Evolutionary conservation across 1,140 invertebrate genomes (phyloP).

Genomic region (Neuroterus valhalla): DNA sequence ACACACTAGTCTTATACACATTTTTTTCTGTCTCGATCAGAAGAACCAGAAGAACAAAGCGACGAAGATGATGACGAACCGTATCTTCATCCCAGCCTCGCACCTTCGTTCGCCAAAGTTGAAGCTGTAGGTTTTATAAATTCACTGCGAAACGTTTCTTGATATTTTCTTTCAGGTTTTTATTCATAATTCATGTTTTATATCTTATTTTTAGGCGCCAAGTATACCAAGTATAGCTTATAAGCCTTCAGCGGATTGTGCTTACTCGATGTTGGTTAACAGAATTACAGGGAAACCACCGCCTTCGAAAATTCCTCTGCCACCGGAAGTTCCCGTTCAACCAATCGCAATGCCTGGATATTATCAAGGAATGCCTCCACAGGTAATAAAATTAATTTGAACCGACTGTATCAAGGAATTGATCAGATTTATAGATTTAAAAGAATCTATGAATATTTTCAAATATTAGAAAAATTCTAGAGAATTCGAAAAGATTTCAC

Average conservation of each 20-base stretch:
- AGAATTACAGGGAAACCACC: constrained; percentile 85
- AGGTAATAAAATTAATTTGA: constrained; percentile 35
- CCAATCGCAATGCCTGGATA: constrained; percentile 58
- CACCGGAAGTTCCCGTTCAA: constrained; percentile 55
- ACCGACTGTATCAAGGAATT: too few relatives aligned
- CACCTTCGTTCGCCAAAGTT: constrained; percentile 73
- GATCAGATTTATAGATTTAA: too few relatives aligned
- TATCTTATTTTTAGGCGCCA: constrained; percentile 76
- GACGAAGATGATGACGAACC: constrained; percentile 78
- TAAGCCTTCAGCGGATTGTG: constrained; percentile 87
- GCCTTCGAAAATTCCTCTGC: constrained; percentile 61
- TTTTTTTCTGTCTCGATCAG: constrained; percentile 58
- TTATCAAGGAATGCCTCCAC: constrained; percentile 62
- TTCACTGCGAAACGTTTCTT: constrained; percentile 20
- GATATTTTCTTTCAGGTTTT: constrained; percentile 16
- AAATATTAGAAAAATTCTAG: too few relatives aligned
- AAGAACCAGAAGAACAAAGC: constrained; percentile 75
- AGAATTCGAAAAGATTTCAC: too few relatives aligned
- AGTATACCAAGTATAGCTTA: constrained; percentile 83
- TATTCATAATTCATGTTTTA: constrained; percentile 33
- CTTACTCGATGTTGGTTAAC: constrained; percentile 89
- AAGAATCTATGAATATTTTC: too few relatives aligned
- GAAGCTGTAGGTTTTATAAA: constrained; percentile 76
- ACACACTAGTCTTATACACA: constrained; percentile 34
- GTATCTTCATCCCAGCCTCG: constrained; percentile 89